Base-by-base conservation (phyloP, 23 tunicate species). In the Diplosoma virens region DNA sequence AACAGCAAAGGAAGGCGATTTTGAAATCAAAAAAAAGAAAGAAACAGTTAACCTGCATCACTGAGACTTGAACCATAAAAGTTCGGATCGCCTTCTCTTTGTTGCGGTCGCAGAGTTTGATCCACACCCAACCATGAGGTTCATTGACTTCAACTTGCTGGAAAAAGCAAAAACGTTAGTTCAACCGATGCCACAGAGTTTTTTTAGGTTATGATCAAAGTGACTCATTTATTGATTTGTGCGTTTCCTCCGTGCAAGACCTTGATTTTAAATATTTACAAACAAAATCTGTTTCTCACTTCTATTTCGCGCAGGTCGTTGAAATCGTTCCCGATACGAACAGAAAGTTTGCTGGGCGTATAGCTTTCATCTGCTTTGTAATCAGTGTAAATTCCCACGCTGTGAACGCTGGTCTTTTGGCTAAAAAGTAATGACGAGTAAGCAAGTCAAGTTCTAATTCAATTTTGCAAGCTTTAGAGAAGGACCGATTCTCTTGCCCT, bases 291-390 rank as follows among this genome's bases (percentile, higher is more conserved):
- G n/a, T n/a, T n/a, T 9, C 69, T 33, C 5, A 82, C 95, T 73
- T 84, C 99, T 35, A 95, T 71, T 50, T 86, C 90, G 4, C 58
- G 71, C 20, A 95, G 73, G 46, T 95, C 99, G 46, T 95, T 95
- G 61, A 84, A 88, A 46, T 89, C 97, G 63, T 79, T 95, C 20
- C 99, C 99, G 35, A 81, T 80, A 29, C 81, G 48, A 3, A 95
- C 77, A 0, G 96, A 89, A 6, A 95, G 37, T 55, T 67, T 64
- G 47, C 92, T 89, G 1, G 99, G 99, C 7, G 99, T 95, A 77
- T 95, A 95, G 63, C 96, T 89, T 58, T 95, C 99, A 78, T 95
- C 99, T 25, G 88, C 46, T 81, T 95, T 95, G 74, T 80, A 84
- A 71, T 95, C 96, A 0, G 89, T 83, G 85, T 95, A 89, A 27